phyloP scores from a whole-genome alignment of 2,888 invertebrate genomes.

The Aleiodes leptofemur region DNA sequence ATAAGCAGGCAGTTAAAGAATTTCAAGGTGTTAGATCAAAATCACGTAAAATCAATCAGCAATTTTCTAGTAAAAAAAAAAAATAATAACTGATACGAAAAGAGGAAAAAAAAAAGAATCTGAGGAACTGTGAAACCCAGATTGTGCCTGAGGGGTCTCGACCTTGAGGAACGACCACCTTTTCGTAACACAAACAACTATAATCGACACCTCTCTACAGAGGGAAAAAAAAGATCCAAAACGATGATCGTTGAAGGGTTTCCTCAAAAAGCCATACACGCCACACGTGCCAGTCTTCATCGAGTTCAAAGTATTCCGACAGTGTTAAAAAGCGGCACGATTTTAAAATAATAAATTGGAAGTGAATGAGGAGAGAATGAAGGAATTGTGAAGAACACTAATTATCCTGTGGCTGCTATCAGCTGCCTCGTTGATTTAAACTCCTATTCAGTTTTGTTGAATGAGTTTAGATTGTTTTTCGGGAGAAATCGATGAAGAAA shows the following conservation, averaged over 20 bases:
- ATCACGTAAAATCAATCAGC: slow-evolving; percentile 55
- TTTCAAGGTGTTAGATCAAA: slow-evolving; percentile 25
- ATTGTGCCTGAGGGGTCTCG: slow-evolving; percentile 21
- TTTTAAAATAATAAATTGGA: slow-evolving; percentile 4
- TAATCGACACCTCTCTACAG: slow-evolving; percentile 29
- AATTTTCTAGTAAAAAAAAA: slow-evolving; percentile 28
- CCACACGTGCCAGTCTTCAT: slow-evolving; percentile 36
- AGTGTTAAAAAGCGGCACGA: slow-evolving; percentile 9
- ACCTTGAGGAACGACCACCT: slow-evolving; percentile 17
- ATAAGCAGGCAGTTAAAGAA: not conserved
- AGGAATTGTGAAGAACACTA: not conserved
- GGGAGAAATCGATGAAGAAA: not conserved
- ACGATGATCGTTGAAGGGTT: slow-evolving; percentile 23
- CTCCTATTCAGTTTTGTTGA: too few relatives aligned
- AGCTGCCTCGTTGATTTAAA: slow-evolving; percentile 37
- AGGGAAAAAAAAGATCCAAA: not conserved
- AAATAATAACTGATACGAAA: not conserved
- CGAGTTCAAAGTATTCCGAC: slow-evolving; percentile 23
- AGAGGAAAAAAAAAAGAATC: slow-evolving; percentile 2
- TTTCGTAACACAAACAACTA: slow-evolving; percentile 30
- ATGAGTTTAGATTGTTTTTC: too few relatives aligned
- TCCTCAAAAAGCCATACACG: slow-evolving; percentile 6
- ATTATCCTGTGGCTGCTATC: slow-evolving; percentile 32
- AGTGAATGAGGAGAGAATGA: slow-evolving; percentile 5
- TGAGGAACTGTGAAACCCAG: not conserved